These are phyloP conservation scores for Zaprionus tsacasi DNA, from an alignment of 1,140 invertebrate species.

Conservation along the genomic window DNA sequence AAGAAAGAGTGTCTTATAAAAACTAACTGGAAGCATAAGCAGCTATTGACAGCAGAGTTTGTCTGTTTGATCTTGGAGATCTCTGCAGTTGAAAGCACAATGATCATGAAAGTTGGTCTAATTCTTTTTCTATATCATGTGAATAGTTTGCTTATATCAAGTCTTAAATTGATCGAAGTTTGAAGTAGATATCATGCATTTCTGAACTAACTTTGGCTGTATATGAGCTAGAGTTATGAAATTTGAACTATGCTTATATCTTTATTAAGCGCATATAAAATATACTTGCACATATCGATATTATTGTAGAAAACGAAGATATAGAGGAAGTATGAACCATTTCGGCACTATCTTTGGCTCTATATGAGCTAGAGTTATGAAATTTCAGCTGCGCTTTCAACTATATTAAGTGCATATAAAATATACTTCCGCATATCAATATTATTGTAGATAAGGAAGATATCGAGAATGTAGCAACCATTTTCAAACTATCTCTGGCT, in stretches of 20 bases:
- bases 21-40: background rate
- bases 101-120: background rate
- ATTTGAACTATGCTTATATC: background rate
- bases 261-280: background rate
- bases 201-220: background rate
- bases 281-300: background rate
- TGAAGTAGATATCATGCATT: background rate
- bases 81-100: background rate
- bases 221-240: background rate
- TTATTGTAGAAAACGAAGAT: too few relatives aligned
- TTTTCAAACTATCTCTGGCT: too few relatives aligned
- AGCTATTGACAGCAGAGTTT: background rate
- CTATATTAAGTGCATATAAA: background rate
- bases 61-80: background rate
- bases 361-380: too few relatives aligned
- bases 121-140: background rate
- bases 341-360: too few relatives aligned
- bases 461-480: too few relatives aligned
- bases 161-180: background rate
- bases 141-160: background rate
- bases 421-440: background rate
- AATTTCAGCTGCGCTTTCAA: too few relatives aligned
- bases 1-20: background rate
- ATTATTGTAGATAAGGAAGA: too few relatives aligned
- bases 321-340: too few relatives aligned